Evolutionary conservation across 2,888 invertebrate species (phyloP).

Genomic region (Cephalotes varians): DNA sequence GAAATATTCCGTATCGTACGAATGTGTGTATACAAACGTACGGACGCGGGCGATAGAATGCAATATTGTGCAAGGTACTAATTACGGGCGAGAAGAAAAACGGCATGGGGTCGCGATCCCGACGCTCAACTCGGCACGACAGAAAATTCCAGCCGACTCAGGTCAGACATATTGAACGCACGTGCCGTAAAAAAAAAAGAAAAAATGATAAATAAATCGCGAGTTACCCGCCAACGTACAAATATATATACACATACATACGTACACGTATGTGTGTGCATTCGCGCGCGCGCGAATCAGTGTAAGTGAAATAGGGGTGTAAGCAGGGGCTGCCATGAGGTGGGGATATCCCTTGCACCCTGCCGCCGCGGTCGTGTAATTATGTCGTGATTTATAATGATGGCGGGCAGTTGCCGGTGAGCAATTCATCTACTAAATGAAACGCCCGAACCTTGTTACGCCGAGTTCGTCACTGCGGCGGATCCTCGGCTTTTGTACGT

Average conservation of each 20-base stretch:
- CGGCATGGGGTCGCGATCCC: constrained; percentile 58
- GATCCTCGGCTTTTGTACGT: constrained; percentile 65
- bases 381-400: constrained; percentile 82
- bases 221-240: constrained; percentile 23
- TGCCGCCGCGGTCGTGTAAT: constrained; percentile 77
- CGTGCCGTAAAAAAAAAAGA: constrained; percentile 33
- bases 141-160: constrained; percentile 62
- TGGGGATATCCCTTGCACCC: constrained; percentile 69
- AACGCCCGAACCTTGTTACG: constrained; percentile 78
- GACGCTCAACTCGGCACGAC: constrained; percentile 63
- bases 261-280: not conserved
- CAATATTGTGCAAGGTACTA: constrained; percentile 59
- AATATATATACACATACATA: constrained; percentile 43
- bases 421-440: constrained; percentile 79
- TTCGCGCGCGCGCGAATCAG: constrained; percentile 30
- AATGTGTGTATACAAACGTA: constrained; percentile 13
- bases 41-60: constrained; percentile 27
- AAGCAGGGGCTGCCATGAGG: constrained; percentile 59
- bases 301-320: constrained; percentile 60
- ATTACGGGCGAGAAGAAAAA: constrained; percentile 55
- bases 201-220: constrained; percentile 27
- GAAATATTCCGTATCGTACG: constrained; percentile 36
- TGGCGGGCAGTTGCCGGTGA: constrained; percentile 74
- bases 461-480: constrained; percentile 74
- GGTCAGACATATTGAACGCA: constrained; percentile 69